These are phyloP conservation scores for Hoplostethus mediterraneus DNA, from an alignment of 2,797 vertebrate species.

Conservation along the genomic window DNA sequence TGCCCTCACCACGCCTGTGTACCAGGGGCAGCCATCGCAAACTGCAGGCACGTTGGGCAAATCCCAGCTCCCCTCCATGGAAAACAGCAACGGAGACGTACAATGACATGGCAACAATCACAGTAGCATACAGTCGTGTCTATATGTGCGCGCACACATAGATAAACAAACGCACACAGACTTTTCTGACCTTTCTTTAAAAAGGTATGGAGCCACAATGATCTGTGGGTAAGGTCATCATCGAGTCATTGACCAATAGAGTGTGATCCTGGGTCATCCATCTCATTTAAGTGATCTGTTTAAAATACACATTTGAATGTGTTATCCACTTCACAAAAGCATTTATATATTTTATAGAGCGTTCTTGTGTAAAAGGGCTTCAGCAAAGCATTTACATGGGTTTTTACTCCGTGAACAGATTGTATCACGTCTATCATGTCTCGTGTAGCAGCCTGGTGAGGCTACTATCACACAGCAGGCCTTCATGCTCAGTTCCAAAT, in stretches of 20 bases:
- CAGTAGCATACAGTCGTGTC: conserved; percentile 47
- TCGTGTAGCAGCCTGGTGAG: background rate
- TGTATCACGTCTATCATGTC: background rate
- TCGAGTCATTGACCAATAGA: background rate
- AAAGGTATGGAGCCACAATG: conserved; percentile 7
- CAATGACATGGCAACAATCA: conserved; percentile 41
- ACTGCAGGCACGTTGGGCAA: conserved; percentile 59
- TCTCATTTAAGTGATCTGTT: background rate
- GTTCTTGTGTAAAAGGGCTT: no score
- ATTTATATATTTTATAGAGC: no score
- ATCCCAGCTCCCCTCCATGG: conserved; percentile 58
- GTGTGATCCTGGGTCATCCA: conserved; percentile 28
- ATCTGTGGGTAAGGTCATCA: background rate
- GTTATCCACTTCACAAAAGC: background rate
- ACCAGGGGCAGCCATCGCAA: conserved; percentile 80
- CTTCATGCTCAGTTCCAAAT: no score
- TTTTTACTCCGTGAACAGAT: no score
- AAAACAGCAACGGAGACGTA: conserved; percentile 46
- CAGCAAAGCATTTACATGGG: no score
- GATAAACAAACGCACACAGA: conserved; percentile 15
- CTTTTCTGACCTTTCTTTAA: conserved; percentile 19
- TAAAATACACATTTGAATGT: background rate
- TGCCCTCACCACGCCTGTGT: conserved; percentile 74
- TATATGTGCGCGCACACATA: conserved; percentile 47
- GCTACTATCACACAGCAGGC: no score